Percentiles rank a stretch among this genome's conserved stretches.
These are phyloP conservation scores for Falco biarmicus DNA, from an alignment of 2,797 vertebrate genomes.

Conservation along the genomic window DNA sequence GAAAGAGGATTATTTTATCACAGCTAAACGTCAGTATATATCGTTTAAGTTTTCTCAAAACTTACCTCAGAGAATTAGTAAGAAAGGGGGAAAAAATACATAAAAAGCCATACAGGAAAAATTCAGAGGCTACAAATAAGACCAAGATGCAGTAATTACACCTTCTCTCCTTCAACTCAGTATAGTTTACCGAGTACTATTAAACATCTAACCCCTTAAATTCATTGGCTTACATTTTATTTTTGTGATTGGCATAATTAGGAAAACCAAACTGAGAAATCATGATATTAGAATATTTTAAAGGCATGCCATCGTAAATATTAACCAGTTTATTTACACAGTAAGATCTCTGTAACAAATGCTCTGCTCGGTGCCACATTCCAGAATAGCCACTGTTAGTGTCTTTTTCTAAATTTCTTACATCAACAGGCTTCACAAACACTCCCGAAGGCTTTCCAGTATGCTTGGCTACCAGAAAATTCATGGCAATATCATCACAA, in stretches of 20 bases:
- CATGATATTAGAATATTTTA: conserved; percentile 93
- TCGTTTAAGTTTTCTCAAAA: neutral
- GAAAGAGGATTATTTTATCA: neutral
- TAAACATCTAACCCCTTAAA: neutral
- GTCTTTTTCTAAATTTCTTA: conserved; percentile 91
- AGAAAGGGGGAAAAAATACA: neutral
- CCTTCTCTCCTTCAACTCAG: conserved; percentile 17
- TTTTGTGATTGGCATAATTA: conserved; percentile 92
- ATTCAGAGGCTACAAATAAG: conserved; percentile 2
- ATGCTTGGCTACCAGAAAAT: conserved; percentile 86
- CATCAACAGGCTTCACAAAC: conserved; percentile 92
- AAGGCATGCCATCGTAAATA: conserved; percentile 91
- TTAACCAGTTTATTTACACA: conserved; percentile 89
- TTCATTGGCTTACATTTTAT: conserved; percentile 77
- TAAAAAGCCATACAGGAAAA: neutral
- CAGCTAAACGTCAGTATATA: neutral
- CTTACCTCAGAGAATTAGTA: neutral
- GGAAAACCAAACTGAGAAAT: conserved; percentile 96
- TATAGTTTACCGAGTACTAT: neutral
- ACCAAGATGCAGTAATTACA: conserved; percentile 48
- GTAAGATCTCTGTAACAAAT: conserved; percentile 92
- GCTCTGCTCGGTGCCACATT: conserved; percentile 95
- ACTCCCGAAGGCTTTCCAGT: conserved; percentile 84
- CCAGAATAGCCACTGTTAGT: conserved; percentile 89
- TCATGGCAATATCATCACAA: conserved; percentile 95